A percentile compares a stretch with the other conserved stretches of the same genome.
phyloP scores from a whole-genome alignment of 2,888 invertebrate species.

The Megaustenia siamemsis region DNA sequence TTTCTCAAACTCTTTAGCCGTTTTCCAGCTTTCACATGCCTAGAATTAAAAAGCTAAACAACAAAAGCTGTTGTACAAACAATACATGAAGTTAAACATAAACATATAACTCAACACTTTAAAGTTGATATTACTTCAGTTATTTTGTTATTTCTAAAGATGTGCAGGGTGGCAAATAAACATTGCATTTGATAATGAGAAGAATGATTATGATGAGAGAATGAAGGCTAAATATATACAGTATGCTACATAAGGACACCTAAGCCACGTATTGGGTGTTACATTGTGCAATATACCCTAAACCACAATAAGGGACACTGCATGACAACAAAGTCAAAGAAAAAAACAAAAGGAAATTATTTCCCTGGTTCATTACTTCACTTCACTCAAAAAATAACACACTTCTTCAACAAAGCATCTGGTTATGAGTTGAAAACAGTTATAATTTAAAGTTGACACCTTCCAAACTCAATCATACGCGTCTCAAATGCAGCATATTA shows the following conservation, averaged over 20 bases:
- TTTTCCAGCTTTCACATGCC: too few species aligned
- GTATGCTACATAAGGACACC: conserved; percentile 23
- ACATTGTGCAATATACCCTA: not conserved
- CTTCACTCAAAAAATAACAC: too few species aligned
- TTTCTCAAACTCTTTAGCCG: too few species aligned
- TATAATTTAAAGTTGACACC: not conserved
- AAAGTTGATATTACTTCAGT: conserved; percentile 28
- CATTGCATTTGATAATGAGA: conserved; percentile 17
- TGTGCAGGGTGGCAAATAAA: conserved; percentile 39
- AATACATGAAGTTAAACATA: too few species aligned
- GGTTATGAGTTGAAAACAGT: not conserved
- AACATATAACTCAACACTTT: not conserved
- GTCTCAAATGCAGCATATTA: too few species aligned
- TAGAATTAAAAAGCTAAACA: too few species aligned
- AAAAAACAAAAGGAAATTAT: too few species aligned
- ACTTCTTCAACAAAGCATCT: not conserved
- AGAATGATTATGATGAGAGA: not conserved
- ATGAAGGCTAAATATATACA: too few species aligned
- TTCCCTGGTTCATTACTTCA: too few species aligned
- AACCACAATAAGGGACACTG: not conserved
- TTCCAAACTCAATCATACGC: not conserved
- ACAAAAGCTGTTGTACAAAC: too few species aligned
- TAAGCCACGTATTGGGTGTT: not conserved
- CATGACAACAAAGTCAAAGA: too few species aligned
- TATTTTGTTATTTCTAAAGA: conserved; percentile 51